phyloP scores from a whole-genome alignment of 2,888 invertebrate species.

The Entomobrya multifasciata region DNA sequence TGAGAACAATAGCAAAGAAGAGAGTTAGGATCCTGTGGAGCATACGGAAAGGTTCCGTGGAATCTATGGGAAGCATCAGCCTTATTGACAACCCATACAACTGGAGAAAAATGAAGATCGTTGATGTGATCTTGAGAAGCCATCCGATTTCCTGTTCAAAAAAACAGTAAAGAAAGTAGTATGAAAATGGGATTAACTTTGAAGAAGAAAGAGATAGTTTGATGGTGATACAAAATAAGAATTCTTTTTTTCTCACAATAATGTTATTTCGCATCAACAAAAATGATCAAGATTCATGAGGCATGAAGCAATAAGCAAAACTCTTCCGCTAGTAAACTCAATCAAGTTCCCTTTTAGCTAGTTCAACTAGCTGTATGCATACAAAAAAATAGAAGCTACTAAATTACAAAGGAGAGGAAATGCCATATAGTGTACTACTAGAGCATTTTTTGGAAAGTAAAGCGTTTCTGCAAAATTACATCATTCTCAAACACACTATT shows the following conservation, averaged over 20 bases:
- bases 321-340: no score
- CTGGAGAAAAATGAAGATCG: slow-evolving; percentile 58
- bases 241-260: not conserved
- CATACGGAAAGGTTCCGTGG: slow-evolving; percentile 56
- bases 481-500: no score
- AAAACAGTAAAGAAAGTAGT: not conserved
- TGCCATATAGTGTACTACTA: not conserved
- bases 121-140: slow-evolving; percentile 65
- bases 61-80: slow-evolving; percentile 57
- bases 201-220: not conserved
- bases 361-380: no score
- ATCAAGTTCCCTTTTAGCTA: not conserved
- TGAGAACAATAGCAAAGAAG: slow-evolving; percentile 63
- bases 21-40: slow-evolving; percentile 67
- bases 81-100: slow-evolving; percentile 55
- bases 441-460: not conserved
- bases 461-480: no score
- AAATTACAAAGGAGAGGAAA: no score
- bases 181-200: not conserved
- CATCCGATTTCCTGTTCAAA: slow-evolving; percentile 65
- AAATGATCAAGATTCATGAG: not conserved
- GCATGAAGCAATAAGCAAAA: no score
- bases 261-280: not conserved
- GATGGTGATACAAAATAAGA: not conserved
- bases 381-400: no score